Conservation (phyloP, 2,113 vertebrate species). For the Tauraco erythrolophus region DNA sequence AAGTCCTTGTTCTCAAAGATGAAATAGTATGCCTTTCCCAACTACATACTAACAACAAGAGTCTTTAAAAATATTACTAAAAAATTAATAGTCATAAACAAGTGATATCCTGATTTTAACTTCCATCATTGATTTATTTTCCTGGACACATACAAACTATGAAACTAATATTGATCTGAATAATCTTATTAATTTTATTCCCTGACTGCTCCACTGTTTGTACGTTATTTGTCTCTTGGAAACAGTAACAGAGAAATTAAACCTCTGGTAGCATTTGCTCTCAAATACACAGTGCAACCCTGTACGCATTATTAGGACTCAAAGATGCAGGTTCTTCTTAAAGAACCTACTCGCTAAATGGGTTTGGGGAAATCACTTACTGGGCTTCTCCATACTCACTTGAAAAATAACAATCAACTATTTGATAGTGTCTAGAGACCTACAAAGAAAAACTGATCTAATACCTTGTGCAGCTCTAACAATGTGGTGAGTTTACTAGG, state of each 20-base stretch:
- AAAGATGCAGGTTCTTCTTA: not conserved
- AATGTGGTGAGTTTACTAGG: not conserved
- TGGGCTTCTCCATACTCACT: not conserved
- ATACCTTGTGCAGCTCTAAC: not conserved
- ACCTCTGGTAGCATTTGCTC: not conserved
- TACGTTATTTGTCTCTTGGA: not conserved
- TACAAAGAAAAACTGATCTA: not conserved
- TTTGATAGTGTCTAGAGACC: not conserved
- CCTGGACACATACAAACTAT: not conserved
- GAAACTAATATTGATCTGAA: not conserved
- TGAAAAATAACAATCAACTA: not conserved
- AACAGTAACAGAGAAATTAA: not conserved
- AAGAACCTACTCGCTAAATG: not conserved
- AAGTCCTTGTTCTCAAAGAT: not conserved
- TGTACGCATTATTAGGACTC: not conserved
- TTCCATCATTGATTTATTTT: not conserved
- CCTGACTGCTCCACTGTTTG: not conserved
- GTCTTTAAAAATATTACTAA: not conserved
- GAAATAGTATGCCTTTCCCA: not conserved
- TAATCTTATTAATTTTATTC: not conserved
- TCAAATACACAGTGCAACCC: fast-evolving
- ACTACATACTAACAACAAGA: fast-evolving
- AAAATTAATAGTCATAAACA: not conserved
- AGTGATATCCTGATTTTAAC: not conserved
- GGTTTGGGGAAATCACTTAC: not conserved